phyloP scores from a whole-genome alignment of 1,140 invertebrate species.

The Carposina sasakii region DNA sequence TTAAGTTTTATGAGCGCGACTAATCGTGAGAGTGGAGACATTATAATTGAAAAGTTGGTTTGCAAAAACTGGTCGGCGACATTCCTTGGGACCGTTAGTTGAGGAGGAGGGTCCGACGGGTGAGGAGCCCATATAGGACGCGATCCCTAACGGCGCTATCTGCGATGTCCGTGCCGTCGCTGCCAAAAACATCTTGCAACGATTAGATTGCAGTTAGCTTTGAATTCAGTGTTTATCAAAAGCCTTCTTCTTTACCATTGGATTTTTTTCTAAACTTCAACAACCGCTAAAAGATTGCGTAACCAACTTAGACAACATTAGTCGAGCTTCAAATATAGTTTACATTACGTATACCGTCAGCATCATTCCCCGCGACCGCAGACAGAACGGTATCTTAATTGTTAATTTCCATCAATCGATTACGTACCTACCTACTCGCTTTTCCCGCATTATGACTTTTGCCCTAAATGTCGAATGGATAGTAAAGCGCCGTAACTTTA shows the following conservation, averaged over 20 bases:
- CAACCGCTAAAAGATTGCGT: too few species aligned
- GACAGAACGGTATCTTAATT: conserved; percentile 19
- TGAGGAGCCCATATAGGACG: too few species aligned
- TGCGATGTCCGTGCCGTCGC: too few species aligned
- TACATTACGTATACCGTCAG: too few species aligned
- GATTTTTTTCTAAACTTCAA: too few species aligned
- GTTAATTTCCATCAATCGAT: conserved; percentile 27
- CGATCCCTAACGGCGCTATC: conserved; percentile 21
- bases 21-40: conserved; percentile 32
- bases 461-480: conserved; percentile 35
- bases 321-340: too few species aligned
- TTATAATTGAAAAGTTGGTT: conserved; percentile 39
- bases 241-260: too few species aligned
- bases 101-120: conserved; percentile 25
- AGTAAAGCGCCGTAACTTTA: conserved; percentile 57
- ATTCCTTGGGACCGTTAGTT: conserved; percentile 55
- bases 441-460: conserved; percentile 34
- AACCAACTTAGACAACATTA: too few species aligned
- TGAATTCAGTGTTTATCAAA: too few species aligned
- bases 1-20: conserved; percentile 29
- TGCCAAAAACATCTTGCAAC: background rate
- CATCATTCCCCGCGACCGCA: too few species aligned
- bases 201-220: background rate
- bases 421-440: conserved; percentile 23
- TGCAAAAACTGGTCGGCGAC: conserved; percentile 45